A percentile compares a stretch with the other conserved stretches of the same genome.
These are phyloP conservation scores for Anagrus nilaparvatae DNA, from an alignment of 1,140 invertebrate species.

Conservation along the genomic window DNA sequence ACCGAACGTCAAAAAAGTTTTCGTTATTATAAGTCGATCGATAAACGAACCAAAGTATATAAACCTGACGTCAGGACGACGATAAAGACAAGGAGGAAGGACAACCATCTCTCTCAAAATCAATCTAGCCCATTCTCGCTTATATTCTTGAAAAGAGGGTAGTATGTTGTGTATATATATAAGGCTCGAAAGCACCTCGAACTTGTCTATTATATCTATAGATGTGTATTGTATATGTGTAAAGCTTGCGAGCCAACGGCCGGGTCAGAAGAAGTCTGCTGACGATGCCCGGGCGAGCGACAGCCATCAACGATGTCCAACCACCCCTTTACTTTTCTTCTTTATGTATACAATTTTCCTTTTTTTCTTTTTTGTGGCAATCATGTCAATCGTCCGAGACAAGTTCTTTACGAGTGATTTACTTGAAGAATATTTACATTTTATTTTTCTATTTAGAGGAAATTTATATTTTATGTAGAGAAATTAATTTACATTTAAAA, in stretches of 20 bases:
- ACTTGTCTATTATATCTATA: too few relatives aligned
- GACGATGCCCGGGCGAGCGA: conserved; percentile 41
- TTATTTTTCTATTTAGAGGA: too few relatives aligned
- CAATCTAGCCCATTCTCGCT: conserved; percentile 2
- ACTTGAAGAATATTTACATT: too few relatives aligned
- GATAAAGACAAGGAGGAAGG: not conserved
- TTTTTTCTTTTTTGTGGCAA: conserved; percentile 21
- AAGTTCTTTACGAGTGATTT: too few relatives aligned
- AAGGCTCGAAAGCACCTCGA: too few relatives aligned
- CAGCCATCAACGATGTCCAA: conserved; percentile 38
- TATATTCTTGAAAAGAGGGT: not conserved
- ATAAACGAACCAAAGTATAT: too few relatives aligned
- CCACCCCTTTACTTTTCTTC: conserved; percentile 16
- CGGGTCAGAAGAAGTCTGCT: conserved; percentile 45
- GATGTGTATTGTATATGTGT: not conserved
- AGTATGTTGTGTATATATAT: not conserved
- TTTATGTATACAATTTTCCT: conserved; percentile 23
- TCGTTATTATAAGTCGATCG: too few relatives aligned
- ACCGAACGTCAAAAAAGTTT: too few relatives aligned
- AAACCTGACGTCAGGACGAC: not conserved
- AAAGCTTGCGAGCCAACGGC: conserved; percentile 23
- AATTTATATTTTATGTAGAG: too few relatives aligned
- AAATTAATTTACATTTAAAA: too few relatives aligned
- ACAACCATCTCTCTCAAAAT: conserved; percentile 1
- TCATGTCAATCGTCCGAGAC: conserved; percentile 15